Conservation (phyloP, 2,113 vertebrate species). For the Steatornis caripensis region DNA sequence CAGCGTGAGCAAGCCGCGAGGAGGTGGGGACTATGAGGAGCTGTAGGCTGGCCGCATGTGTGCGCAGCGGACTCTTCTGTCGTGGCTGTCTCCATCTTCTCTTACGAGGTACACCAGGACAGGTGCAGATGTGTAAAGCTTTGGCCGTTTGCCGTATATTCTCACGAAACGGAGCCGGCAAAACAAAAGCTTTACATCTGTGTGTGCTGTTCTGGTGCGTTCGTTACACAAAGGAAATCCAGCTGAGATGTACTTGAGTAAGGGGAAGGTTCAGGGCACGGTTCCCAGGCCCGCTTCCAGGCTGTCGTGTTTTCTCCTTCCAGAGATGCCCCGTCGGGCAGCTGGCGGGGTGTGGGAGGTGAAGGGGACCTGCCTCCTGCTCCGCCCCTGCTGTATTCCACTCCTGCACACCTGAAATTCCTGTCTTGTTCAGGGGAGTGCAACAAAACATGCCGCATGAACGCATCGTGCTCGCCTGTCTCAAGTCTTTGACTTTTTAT, state of each 20-base stretch:
- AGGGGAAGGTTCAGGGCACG: background rate
- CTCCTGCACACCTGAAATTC: constrained; percentile 26
- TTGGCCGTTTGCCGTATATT: background rate
- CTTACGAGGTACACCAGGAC: background rate
- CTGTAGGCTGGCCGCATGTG: constrained; percentile 72
- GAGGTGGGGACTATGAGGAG: constrained; percentile 92
- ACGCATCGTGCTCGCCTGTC: background rate
- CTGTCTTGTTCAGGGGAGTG: constrained; percentile 13
- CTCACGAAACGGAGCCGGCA: background rate
- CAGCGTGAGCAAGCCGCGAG: constrained; percentile 55
- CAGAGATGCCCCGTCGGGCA: background rate
- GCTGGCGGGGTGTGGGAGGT: background rate
- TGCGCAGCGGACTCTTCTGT: background rate
- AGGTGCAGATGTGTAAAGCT: constrained; percentile 15
- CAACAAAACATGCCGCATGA: constrained; percentile 34
- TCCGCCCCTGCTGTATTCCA: background rate
- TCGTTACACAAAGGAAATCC: background rate
- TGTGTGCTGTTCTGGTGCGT: background rate
- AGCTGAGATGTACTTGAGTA: background rate
- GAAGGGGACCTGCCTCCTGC: background rate
- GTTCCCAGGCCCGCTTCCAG: background rate
- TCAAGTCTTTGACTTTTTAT: constrained; percentile 16
- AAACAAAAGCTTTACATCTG: constrained; percentile 48
- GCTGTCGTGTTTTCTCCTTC: background rate
- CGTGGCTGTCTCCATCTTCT: background rate